Evolutionary conservation across 2,113 vertebrate species (phyloP).

Genomic region (Cryptomyrus ogoouensis): DNA sequence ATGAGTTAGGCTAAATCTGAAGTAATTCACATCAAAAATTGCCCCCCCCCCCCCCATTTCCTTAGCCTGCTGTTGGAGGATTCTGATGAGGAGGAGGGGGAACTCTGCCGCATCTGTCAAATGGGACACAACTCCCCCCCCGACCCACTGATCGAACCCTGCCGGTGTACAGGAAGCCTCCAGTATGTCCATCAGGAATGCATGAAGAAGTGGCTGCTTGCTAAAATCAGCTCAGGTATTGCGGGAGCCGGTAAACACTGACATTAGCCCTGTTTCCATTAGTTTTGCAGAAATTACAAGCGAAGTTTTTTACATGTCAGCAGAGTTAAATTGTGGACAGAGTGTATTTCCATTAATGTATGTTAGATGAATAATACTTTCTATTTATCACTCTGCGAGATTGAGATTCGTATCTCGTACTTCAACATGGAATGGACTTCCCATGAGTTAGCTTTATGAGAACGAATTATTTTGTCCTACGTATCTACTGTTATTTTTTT

Average conservation of each 20-base stretch:
- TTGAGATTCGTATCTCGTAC: not conserved
- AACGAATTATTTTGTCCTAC: not conserved
- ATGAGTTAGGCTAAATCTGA: slow-evolving; percentile 55
- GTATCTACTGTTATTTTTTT: not conserved
- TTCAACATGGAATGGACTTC: not conserved
- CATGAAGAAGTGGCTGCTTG: slow-evolving; percentile 96
- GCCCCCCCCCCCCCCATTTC: slow-evolving; percentile 71
- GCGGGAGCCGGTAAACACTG: slow-evolving; percentile 67
- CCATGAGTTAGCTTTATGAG: not conserved
- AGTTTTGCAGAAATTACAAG: not conserved
- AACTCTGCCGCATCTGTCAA: slow-evolving; percentile 94
- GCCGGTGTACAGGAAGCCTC: slow-evolving; percentile 89
- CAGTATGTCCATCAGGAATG: slow-evolving; percentile 95
- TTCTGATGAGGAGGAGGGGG: slow-evolving; percentile 87
- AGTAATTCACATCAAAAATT: slow-evolving; percentile 57
- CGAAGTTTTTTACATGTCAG: too few relatives aligned
- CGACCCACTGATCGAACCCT: slow-evolving; percentile 91
- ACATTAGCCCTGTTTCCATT: slow-evolving; percentile 23
- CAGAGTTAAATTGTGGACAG: not conserved
- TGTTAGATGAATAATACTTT: not conserved
- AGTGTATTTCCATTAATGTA: not conserved
- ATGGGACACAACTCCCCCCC: slow-evolving; percentile 76
- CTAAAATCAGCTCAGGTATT: slow-evolving; percentile 96
- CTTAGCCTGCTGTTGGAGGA: slow-evolving; percentile 89
- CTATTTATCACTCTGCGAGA: not conserved